phyloP scores from a whole-genome alignment of 92 coral and sea anemone genomes.

The Parazoanthus swiftii region DNA sequence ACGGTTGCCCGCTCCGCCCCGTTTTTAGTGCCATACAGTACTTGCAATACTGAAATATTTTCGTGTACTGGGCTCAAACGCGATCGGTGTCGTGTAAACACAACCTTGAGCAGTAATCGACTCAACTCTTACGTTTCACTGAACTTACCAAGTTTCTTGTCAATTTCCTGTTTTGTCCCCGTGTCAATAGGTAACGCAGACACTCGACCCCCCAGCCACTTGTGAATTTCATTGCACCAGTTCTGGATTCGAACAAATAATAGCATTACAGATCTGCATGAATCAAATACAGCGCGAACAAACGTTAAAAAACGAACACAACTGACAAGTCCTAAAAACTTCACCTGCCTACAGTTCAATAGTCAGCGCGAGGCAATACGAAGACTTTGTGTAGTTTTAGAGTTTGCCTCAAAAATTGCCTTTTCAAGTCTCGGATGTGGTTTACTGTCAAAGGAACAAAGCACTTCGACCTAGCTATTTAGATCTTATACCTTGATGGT shows the following conservation, averaged over 20 bases:
- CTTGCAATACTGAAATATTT: no score
- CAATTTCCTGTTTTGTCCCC: slow-evolving; percentile 89
- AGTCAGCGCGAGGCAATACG: no score
- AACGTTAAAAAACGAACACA: not conserved
- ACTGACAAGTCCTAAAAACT: not conserved
- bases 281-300: not conserved
- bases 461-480: no score
- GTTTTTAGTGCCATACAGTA: no score
- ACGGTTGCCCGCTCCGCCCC: no score
- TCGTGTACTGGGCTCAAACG: not conserved
- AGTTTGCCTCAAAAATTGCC: no score
- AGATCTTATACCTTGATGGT: no score
- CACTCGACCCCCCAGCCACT: slow-evolving; percentile 89
- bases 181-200: slow-evolving; percentile 90
- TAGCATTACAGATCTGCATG: not conserved
- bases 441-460: no score
- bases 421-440: no score
- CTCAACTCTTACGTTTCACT: not conserved
- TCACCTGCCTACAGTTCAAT: no score
- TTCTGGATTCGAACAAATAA: slow-evolving; percentile 48
- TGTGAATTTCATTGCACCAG: slow-evolving; percentile 94
- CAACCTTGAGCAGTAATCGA: not conserved
- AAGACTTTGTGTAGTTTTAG: no score
- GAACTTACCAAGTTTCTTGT: slow-evolving; percentile 75
- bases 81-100: not conserved